Base-by-base conservation (phyloP, 2,113 vertebrate genomes). In the Vulpes ferrilata region DNA sequence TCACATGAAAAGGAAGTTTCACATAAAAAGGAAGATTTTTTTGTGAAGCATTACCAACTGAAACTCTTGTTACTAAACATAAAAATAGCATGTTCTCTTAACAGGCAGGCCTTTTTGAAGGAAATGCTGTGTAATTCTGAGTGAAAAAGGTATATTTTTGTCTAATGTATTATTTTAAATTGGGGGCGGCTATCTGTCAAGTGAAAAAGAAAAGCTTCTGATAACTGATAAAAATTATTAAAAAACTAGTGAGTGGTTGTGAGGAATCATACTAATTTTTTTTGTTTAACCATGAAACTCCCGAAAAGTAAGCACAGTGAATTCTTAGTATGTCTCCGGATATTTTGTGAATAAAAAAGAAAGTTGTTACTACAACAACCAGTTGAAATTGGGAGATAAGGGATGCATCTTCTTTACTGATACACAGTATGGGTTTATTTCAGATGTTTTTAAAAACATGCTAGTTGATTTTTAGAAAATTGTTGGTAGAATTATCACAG, bases 11-110 rank as follows among this genome's bases (percentile, higher is more conserved):
- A 35, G 16, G 65, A 69, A 69, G 65, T 71, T 71, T 71, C 69
- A 38, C 69, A 22, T 51, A 76, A 76, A 51, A 97, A 97, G 67
- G n/a, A 95, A 87, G 27, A 35, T 67, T 43, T 43, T 43, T 71
- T 78, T 92, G 12, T 78, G 48, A 90, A 78, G 43, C 48, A 23
- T 94, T 93, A 76, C 20, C 12, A 87, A 53, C 65, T 69, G 67
- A 20, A 91, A 81, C 43, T 74, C 83, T 78, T 69, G 69, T 91
- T 64, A 55, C 55, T 87, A 84, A 83, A 96, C 94, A 93, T 57
- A 96, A 93, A 97, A 93, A 93, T 71, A 86, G 67, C 30, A 90
- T 10, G 9, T 32, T 65, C 8, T 97, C 67, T 81, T 35, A 79
- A 57, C 20, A 62, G 65, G 27, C 48, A 76, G 69, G 4, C 62